Evolutionary conservation across 2,797 vertebrate genomes (phyloP).

Genomic region (Anas capensis): DNA sequence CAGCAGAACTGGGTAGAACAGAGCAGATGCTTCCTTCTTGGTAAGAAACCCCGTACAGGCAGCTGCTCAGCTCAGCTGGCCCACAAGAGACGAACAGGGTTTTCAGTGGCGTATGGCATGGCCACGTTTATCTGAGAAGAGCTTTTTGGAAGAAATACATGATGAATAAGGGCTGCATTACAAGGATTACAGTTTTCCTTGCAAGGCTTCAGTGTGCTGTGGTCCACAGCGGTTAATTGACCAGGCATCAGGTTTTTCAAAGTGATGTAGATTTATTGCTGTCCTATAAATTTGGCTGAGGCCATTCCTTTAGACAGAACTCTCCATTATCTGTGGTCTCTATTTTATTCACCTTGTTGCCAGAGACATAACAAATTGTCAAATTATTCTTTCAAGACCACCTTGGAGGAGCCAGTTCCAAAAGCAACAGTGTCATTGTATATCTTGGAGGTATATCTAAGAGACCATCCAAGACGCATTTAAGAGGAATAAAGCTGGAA

Average conservation of each 20-base stretch:
- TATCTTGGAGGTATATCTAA: not conserved
- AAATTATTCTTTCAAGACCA: not conserved
- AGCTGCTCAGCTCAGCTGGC: not conserved
- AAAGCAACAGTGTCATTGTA: not conserved
- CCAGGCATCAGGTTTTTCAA: constrained; percentile 3
- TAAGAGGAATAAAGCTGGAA: not conserved
- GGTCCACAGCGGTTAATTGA: not conserved
- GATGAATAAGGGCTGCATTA: constrained; percentile 8
- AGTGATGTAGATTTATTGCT: constrained; percentile 13
- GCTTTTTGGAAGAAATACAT: not conserved
- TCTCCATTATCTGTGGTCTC: not conserved
- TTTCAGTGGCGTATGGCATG: not conserved
- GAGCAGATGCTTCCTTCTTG: constrained; percentile 32
- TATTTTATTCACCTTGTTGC: not conserved
- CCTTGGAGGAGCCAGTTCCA: not conserved
- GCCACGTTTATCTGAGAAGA: not conserved
- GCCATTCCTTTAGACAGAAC: not conserved
- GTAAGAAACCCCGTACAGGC: not conserved
- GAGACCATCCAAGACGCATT: not conserved
- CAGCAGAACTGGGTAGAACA: not conserved
- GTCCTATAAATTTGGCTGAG: constrained; percentile 25
- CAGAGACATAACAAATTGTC: not conserved
- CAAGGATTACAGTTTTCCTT: constrained; percentile 35
- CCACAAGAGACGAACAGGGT: not conserved
- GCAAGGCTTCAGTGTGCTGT: constrained; percentile 27